These are phyloP conservation scores for Argopecten irradians DNA, from an alignment of 1,140 invertebrate species.

Conservation along the genomic window DNA sequence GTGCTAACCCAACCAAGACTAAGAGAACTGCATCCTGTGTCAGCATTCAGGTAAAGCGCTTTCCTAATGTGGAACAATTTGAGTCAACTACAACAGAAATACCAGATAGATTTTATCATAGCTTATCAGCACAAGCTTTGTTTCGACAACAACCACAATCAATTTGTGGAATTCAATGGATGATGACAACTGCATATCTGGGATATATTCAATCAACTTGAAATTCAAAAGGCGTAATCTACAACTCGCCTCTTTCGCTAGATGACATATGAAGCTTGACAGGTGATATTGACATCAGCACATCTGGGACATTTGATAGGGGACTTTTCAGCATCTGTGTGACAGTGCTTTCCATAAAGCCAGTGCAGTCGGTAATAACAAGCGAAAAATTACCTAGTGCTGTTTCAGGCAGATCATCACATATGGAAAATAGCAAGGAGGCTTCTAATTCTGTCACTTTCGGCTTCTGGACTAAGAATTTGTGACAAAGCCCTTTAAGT, in stretches of 20 bases:
- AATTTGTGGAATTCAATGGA: too few species aligned
- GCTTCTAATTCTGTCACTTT: not conserved
- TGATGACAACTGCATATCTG: not conserved
- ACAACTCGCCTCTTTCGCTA: not conserved
- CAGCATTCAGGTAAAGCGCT: not conserved
- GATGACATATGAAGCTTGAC: not conserved
- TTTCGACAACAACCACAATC: too few species aligned
- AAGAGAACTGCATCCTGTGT: not conserved
- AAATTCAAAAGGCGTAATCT: not conserved
- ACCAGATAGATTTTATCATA: not conserved
- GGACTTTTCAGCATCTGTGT: not conserved
- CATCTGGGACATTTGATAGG: not conserved
- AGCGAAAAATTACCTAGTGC: not conserved
- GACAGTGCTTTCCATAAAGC: not conserved
- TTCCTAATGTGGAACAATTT: not conserved
- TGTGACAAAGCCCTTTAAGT: not conserved
- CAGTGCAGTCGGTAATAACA: not conserved
- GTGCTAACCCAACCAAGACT: not conserved
- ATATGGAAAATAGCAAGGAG: not conserved
- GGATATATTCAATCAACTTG: not conserved
- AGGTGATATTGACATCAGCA: not conserved
- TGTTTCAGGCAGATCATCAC: not conserved
- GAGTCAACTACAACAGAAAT: not conserved
- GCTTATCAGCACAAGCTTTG: not conserved
- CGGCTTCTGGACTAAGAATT: not conserved